Percentiles rank a stretch among this genome's conserved stretches.
These are phyloP conservation scores for Archegozetes longisetosus DNA, from an alignment of 1,140 invertebrate species.

Conservation along the genomic window DNA sequence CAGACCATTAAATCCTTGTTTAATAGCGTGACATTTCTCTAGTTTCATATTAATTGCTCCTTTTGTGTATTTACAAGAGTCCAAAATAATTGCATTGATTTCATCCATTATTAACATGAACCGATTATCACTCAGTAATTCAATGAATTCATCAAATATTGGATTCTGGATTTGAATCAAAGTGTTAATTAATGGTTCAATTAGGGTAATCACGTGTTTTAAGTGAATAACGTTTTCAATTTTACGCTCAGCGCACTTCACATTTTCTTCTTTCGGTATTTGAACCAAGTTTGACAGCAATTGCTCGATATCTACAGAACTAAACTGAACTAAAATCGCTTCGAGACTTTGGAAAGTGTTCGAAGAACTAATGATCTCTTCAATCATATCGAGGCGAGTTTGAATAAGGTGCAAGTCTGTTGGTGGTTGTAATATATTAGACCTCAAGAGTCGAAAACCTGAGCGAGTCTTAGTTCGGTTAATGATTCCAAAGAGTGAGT, in stretches of 20 bases:
- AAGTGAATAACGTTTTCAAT: conserved; percentile 59
- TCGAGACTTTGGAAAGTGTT: conserved; percentile 23
- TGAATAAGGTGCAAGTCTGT: conserved; percentile 45
- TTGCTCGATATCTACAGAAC: conserved; percentile 39
- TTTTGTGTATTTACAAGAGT: conserved; percentile 41
- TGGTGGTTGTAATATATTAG: conserved; percentile 43
- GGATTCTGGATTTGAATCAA: conserved; percentile 39
- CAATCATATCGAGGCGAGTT: conserved; percentile 48
- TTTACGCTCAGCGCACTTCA: conserved; percentile 47
- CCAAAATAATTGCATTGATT: conserved; percentile 32
- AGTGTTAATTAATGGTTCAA: conserved; percentile 45
- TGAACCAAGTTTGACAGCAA: conserved; percentile 41
- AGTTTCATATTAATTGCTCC: conserved; percentile 45
- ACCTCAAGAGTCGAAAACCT: conserved; percentile 54
- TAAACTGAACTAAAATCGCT: conserved; percentile 36
- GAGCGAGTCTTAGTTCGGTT: conserved; percentile 60
- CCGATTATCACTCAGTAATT: conserved; percentile 35
- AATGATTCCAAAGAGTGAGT: conserved; percentile 50
- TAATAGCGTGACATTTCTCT: conserved; percentile 43
- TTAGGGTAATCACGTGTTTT: conserved; percentile 53
- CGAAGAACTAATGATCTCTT: conserved; percentile 32
- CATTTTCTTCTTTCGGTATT: conserved; percentile 38
- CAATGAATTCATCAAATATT: conserved; percentile 41
- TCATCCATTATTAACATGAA: conserved; percentile 36
- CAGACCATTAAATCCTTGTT: conserved; percentile 35